Percentiles rank a stretch among this genome's conserved stretches.
Evolutionary conservation across 1,140 invertebrate genomes (phyloP).

Genomic region (Drosophila arizonae): DNA sequence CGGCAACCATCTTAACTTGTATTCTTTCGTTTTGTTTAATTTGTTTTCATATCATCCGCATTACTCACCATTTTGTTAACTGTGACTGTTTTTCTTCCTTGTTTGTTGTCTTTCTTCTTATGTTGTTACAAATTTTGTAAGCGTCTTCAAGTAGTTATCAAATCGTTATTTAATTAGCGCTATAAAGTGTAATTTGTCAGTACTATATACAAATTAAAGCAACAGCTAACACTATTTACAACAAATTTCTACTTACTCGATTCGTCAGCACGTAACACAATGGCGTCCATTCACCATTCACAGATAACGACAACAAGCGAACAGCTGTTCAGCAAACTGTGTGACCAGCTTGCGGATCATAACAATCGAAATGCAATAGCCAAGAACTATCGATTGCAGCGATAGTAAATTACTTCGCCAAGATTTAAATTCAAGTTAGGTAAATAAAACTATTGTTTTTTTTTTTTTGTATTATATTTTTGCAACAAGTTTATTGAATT

Average conservation of each 20-base stretch:
- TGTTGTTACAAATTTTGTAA: neutral
- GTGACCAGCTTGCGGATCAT: neutral
- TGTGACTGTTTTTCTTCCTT: conserved; percentile 34
- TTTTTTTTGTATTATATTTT: conserved; percentile 67
- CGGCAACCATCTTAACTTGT: conserved; percentile 30
- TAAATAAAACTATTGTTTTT: conserved; percentile 14
- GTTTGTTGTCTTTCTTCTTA: conserved; percentile 5
- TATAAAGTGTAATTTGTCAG: conserved; percentile 9
- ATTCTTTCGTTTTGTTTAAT: conserved; percentile 37
- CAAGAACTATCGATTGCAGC: conserved; percentile 2
- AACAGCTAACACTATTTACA: conserved; percentile 5
- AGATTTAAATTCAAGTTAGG: conserved; percentile 1
- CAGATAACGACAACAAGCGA: conserved; percentile 14
- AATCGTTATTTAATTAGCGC: conserved; percentile 5
- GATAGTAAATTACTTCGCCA: neutral
- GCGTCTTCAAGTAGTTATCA: neutral
- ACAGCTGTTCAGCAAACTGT: conserved; percentile 27
- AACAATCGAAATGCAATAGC: neutral
- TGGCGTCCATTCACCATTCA: conserved; percentile 44
- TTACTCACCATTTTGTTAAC: conserved; percentile 67
- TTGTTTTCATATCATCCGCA: conserved; percentile 41
- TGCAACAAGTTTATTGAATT: conserved; percentile 82
- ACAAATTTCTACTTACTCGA: conserved; percentile 47
- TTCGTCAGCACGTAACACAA: conserved; percentile 53
- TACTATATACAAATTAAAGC: conserved; percentile 5